A percentile compares a stretch with the other conserved stretches of the same genome.
Evolutionary conservation across 2,113 vertebrate genomes (phyloP).

Genomic region (Pungitius pungitius): DNA sequence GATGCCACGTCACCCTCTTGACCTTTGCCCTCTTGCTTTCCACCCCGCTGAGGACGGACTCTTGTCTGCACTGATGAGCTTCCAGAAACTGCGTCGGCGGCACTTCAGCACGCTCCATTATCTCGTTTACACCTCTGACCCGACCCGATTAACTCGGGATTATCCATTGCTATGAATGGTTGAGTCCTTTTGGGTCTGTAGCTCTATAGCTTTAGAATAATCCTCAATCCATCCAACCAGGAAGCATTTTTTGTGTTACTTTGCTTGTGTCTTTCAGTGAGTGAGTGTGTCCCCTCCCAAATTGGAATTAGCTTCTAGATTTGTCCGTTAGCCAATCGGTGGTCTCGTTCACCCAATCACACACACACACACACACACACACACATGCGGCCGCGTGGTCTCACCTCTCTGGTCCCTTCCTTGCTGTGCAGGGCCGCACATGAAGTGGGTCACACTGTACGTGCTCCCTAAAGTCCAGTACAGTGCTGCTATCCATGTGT

Average conservation of each 20-base stretch:
- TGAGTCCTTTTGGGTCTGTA: too few relatives aligned
- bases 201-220: slow-evolving; percentile 9
- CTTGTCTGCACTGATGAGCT: neutral
- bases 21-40: neutral
- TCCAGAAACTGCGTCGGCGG: neutral
- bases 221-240: neutral
- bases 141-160: too few relatives aligned
- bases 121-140: slow-evolving; percentile 29
- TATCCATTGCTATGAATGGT: too few relatives aligned
- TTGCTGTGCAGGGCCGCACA: slow-evolving; percentile 36
- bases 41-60: neutral
- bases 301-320: too few relatives aligned
- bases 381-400: neutral
- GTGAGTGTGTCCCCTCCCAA: too few relatives aligned
- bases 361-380: too few relatives aligned
- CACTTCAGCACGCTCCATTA: neutral
- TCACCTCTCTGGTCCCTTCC: neutral
- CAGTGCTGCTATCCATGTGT: slow-evolving; percentile 32
- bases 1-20: neutral
- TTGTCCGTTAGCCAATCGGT: too few relatives aligned
- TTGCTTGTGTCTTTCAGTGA: too few relatives aligned
- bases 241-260: too few relatives aligned
- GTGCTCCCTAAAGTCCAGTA: slow-evolving; percentile 48
- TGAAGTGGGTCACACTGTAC: slow-evolving; percentile 61
- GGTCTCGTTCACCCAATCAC: neutral